Evolutionary conservation across 2,113 vertebrate genomes (phyloP).

Genomic region (Cheilinus undulatus): DNA sequence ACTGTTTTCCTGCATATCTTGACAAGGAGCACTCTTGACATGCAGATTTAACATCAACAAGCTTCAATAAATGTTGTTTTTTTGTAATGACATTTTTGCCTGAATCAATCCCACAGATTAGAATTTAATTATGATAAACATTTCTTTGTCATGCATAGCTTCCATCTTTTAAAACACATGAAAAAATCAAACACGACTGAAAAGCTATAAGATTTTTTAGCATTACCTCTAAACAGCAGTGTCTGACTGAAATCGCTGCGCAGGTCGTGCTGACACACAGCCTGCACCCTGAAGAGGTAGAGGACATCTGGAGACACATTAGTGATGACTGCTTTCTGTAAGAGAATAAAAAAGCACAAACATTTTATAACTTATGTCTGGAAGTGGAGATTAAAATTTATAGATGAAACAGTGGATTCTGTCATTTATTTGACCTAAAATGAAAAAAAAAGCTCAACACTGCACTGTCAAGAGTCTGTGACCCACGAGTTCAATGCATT

Average conservation of each 20-base stretch:
- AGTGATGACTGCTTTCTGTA: conserved; percentile 96
- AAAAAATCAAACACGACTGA: neutral
- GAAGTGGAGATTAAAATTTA: neutral
- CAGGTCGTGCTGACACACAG: conserved; percentile 95
- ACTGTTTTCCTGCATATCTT: no score
- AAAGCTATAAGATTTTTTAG: neutral
- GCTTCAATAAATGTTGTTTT: no score
- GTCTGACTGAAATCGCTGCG: conserved; percentile 99
- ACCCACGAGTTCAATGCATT: conserved; percentile 14
- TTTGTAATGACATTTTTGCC: no score
- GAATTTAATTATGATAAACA: no score
- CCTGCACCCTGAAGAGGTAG: conserved; percentile 98
- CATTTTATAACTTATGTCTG: neutral
- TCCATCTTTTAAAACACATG: no score
- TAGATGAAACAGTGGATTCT: neutral
- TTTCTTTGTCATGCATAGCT: no score
- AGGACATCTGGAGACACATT: conserved; percentile 95
- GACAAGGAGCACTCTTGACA: no score
- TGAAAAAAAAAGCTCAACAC: neutral
- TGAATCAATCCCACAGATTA: no score
- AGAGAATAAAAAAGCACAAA: conserved; percentile 52
- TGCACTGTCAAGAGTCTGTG: conserved; percentile 11
- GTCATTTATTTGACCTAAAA: conserved; percentile 2
- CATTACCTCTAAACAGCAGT: conserved; percentile 94
- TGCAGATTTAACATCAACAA: no score